Conservation (phyloP, 2,888 invertebrate genomes). For the Cosmopolites sordidus region DNA sequence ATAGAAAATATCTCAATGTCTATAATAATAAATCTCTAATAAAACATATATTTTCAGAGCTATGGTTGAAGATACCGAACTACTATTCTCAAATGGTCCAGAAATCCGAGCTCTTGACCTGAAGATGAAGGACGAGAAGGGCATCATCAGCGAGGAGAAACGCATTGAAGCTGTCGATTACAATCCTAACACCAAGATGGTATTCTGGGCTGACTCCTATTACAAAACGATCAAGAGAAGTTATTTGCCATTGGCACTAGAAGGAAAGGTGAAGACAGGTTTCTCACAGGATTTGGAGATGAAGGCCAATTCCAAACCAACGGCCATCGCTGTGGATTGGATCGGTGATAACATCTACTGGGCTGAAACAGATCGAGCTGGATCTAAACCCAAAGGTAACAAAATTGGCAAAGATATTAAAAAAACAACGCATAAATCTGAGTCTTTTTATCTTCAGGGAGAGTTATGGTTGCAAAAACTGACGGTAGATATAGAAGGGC, state of each 20-base stretch:
- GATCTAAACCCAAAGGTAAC: slow-evolving; percentile 66
- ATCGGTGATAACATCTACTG: slow-evolving; percentile 90
- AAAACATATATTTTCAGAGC: slow-evolving; percentile 48
- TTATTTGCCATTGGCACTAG: slow-evolving; percentile 76
- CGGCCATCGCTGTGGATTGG: slow-evolving; percentile 91
- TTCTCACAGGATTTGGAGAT: slow-evolving; percentile 83
- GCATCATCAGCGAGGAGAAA: slow-evolving; percentile 79
- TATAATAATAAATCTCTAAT: too few species aligned
- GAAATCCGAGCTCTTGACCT: slow-evolving; percentile 71
- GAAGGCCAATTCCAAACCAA: slow-evolving; percentile 78
- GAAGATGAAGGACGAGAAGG: slow-evolving; percentile 63
- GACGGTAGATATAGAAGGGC: slow-evolving; percentile 87
- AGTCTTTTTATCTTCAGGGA: slow-evolving; percentile 9
- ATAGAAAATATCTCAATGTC: too few species aligned
- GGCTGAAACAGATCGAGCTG: slow-evolving; percentile 79
- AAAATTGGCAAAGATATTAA: background rate
- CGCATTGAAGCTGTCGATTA: slow-evolving; percentile 90
- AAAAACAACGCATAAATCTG: background rate
- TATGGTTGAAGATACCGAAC: slow-evolving; percentile 59
- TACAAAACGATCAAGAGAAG: slow-evolving; percentile 88
- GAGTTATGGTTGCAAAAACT: slow-evolving; percentile 81
- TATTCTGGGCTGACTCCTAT: slow-evolving; percentile 95
- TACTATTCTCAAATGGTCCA: slow-evolving; percentile 78
- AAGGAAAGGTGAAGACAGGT: slow-evolving; percentile 75
- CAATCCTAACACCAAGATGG: slow-evolving; percentile 74